Evolutionary conservation across 2,797 vertebrate species (phyloP).

Genomic region (Micropoecilia bifurca): DNA sequence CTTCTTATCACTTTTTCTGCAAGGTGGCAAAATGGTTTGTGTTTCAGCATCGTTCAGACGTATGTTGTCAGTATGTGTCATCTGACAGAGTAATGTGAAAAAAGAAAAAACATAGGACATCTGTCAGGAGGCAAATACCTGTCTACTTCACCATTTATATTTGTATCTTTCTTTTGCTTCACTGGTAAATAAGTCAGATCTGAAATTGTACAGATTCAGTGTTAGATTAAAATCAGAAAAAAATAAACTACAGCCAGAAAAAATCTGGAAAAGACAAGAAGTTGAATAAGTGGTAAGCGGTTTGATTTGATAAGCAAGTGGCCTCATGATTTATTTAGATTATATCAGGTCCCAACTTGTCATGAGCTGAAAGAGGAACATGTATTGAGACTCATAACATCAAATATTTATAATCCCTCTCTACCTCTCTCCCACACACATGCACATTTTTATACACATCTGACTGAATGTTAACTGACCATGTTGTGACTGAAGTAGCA

Average conservation of each 20-base stretch:
- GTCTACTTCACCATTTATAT: neutral
- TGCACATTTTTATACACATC: slow-evolving; percentile 3
- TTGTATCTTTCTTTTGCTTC: neutral
- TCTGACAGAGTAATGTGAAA: neutral
- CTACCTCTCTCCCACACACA: slow-evolving; percentile 4
- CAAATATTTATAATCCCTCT: slow-evolving; percentile 64
- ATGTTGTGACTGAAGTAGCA: slow-evolving; percentile 33
- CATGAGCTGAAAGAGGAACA: slow-evolving; percentile 67
- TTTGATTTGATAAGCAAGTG: slow-evolving; percentile 50
- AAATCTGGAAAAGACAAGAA: slow-evolving; percentile 15
- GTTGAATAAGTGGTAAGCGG: slow-evolving; percentile 29
- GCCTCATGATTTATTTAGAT: slow-evolving; percentile 71
- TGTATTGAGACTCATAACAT: slow-evolving; percentile 57
- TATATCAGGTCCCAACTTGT: slow-evolving; percentile 65
- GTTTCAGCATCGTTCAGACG: neutral
- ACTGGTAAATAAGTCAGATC: neutral
- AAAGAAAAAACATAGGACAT: neutral
- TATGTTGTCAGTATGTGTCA: neutral
- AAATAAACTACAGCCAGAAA: neutral
- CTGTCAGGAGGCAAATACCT: neutral
- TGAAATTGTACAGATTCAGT: neutral
- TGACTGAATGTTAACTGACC: slow-evolving; percentile 48
- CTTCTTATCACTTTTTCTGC: neutral
- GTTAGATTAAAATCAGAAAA: neutral
- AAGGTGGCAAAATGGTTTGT: neutral